phyloP scores from a whole-genome alignment of 2,888 invertebrate species.

The Candidula unifasciata region DNA sequence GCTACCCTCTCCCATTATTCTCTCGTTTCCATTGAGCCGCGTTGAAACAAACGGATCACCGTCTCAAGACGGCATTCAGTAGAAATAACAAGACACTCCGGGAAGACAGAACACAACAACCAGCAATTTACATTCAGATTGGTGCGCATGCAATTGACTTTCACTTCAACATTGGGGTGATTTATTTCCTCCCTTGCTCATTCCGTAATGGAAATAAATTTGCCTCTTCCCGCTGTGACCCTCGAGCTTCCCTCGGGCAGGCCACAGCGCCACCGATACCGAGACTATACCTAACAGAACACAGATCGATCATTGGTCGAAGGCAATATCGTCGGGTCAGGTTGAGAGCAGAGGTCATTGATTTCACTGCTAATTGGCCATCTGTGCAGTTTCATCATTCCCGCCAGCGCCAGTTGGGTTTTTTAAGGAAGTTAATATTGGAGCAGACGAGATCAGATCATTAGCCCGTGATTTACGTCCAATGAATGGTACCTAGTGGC shows the following conservation, averaged over 20 bases:
- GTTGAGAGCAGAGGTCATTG: background rate
- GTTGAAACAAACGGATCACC: too few species aligned
- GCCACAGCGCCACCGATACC: background rate
- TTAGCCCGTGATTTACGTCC: too few species aligned
- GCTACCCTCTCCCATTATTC: background rate
- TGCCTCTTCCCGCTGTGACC: background rate
- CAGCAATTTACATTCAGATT: background rate
- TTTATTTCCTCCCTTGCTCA: background rate
- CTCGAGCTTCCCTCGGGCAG: background rate
- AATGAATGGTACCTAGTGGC: too few species aligned
- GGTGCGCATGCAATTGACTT: background rate
- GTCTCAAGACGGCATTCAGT: too few species aligned
- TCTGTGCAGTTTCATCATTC: background rate
- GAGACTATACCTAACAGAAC: background rate
- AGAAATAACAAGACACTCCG: background rate
- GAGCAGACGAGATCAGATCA: too few species aligned
- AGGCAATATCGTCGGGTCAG: background rate
- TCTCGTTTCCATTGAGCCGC: background rate
- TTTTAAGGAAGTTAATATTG: too few species aligned
- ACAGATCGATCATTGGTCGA: background rate
- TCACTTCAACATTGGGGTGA: background rate
- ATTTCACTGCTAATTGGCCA: conserved; percentile 2
- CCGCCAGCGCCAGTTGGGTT: too few species aligned
- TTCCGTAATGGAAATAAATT: conserved; percentile 13
- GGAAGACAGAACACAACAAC: background rate